These are phyloP conservation scores for Periparus ater DNA, from an alignment of 2,797 vertebrate species.

Conservation along the genomic window DNA sequence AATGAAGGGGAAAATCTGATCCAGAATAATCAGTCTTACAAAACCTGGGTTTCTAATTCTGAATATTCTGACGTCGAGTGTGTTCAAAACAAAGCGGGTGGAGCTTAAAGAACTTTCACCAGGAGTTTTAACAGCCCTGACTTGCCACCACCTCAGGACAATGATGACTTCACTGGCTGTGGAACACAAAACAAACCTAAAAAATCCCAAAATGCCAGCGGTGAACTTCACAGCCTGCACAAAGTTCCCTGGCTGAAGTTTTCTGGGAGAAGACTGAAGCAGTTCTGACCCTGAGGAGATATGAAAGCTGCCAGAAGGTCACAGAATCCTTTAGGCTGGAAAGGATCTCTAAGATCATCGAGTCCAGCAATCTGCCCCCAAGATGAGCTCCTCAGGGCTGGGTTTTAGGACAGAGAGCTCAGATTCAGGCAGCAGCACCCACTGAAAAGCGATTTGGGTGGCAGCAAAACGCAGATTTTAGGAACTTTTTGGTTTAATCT, in stretches of 20 bases:
- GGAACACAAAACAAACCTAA: background rate
- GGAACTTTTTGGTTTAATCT: too few relatives aligned
- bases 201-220: rapidly evolving
- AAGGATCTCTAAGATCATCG: background rate
- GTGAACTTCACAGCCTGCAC: background rate
- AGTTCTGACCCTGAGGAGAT: background rate
- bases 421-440: background rate
- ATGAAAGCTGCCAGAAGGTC: background rate
- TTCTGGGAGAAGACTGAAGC: background rate
- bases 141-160: background rate
- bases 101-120: background rate
- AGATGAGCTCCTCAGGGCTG: background rate
- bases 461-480: background rate
- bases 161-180: background rate
- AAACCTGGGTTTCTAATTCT: slow-evolving; percentile 6
- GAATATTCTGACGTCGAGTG: background rate
- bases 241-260: background rate
- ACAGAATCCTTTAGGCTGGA: background rate
- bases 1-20: slow-evolving; percentile 24
- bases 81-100: background rate
- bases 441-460: background rate
- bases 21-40: slow-evolving; percentile 13
- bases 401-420: background rate
- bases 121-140: background rate
- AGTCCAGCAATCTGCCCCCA: too few relatives aligned